A percentile compares a stretch with the other conserved stretches of the same genome.
These are phyloP conservation scores for Phataginus tricuspis DNA, from an alignment of 2,797 vertebrate species.

Conservation along the genomic window DNA sequence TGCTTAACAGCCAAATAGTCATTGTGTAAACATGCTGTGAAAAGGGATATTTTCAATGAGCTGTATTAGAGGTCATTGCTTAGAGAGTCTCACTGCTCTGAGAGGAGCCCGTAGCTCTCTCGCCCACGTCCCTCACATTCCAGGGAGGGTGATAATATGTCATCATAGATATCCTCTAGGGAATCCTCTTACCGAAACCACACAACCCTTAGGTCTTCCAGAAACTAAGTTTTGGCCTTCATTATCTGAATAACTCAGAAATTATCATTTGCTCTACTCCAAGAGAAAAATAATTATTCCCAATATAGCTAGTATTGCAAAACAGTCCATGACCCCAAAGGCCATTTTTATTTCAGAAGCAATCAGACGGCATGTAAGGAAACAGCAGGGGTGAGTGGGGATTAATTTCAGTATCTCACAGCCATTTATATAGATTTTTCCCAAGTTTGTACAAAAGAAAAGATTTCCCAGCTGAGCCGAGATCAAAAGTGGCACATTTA, in stretches of 20 bases:
- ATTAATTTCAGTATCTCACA: slow-evolving; percentile 61
- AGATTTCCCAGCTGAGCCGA: slow-evolving; percentile 72
- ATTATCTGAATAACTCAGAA: slow-evolving; percentile 37
- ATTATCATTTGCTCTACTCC: slow-evolving; percentile 42
- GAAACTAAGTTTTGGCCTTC: slow-evolving; percentile 17
- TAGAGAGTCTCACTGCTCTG: background rate
- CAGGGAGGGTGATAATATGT: background rate
- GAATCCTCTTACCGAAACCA: background rate
- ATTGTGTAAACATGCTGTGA: slow-evolving; percentile 64
- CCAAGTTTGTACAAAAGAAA: slow-evolving; percentile 68
- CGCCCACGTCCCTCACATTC: background rate
- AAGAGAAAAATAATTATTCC: slow-evolving; percentile 36
- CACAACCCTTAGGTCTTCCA: background rate
- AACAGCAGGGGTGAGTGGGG: slow-evolving; percentile 4
- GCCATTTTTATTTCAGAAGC: slow-evolving; percentile 42
- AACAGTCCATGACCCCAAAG: slow-evolving; percentile 39
- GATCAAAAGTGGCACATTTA: slow-evolving; percentile 66
- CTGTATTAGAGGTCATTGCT: slow-evolving; percentile 38
- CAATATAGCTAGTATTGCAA: background rate
- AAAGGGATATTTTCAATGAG: slow-evolving; percentile 46
- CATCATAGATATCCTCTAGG: background rate
- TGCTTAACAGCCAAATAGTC: slow-evolving; percentile 62
- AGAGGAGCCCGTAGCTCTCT: background rate
- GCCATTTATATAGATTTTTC: slow-evolving; percentile 68
- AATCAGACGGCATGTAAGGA: slow-evolving; percentile 38